These are phyloP conservation scores for Fulmarus glacialis DNA, from an alignment of 2,113 vertebrate genomes.

Conservation along the genomic window DNA sequence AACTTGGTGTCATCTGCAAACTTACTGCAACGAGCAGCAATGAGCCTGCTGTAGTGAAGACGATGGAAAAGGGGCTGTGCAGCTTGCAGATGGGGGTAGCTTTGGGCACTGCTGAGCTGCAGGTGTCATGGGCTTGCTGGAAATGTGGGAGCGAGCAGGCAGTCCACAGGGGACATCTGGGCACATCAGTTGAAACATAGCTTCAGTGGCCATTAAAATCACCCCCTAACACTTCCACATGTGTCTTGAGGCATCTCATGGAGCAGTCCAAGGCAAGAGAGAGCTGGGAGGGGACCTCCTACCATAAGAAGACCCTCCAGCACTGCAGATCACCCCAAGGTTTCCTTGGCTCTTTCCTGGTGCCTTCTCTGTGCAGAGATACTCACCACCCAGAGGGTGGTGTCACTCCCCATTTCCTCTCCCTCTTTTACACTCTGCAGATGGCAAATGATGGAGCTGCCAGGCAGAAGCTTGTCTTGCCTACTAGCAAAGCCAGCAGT, in stretches of 20 bases:
- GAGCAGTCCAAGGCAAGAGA: neutral
- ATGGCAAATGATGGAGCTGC: neutral
- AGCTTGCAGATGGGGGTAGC: neutral
- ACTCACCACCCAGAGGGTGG: neutral
- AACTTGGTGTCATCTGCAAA: no score
- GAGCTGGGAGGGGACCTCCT: neutral
- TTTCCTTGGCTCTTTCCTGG: neutral
- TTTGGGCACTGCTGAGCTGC: neutral
- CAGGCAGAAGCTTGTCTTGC: neutral
- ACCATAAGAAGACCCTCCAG: neutral
- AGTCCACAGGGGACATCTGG: neutral
- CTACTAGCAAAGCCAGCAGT: neutral
- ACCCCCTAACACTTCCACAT: neutral
- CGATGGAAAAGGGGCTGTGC: neutral
- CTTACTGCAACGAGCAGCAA: no score
- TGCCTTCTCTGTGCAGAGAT: neutral
- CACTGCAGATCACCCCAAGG: neutral
- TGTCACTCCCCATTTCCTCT: neutral
- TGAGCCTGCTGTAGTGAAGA: neutral
- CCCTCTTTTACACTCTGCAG: neutral
- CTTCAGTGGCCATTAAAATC: neutral
- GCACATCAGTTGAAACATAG: neutral
- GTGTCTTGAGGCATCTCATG: neutral
- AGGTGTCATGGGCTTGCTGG: neutral
- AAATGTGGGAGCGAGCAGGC: neutral